These are phyloP conservation scores for Furcula furcula DNA, from an alignment of 2,888 invertebrate species.

Conservation along the genomic window DNA sequence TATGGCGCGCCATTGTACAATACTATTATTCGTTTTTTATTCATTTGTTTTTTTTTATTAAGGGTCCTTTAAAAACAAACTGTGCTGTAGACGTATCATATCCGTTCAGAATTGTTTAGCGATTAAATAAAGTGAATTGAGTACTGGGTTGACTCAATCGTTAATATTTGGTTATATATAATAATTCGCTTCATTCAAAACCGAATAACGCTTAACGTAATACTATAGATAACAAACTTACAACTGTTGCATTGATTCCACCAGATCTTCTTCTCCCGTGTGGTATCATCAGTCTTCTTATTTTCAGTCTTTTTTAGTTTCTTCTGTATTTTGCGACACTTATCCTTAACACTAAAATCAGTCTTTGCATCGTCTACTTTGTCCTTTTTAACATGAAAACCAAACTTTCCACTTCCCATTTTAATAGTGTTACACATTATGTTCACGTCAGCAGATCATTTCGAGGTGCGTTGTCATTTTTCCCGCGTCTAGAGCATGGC, in stretches of 20 bases:
- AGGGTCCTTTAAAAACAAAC: too few species aligned
- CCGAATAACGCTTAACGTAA: too few species aligned
- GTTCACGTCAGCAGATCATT: constrained; percentile 30
- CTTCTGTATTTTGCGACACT: constrained; percentile 71
- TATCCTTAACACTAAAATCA: constrained; percentile 77
- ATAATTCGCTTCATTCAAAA: too few species aligned
- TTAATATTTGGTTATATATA: too few species aligned
- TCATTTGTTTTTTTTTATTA: too few species aligned
- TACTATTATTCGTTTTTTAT: too few species aligned
- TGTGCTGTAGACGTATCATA: too few species aligned
- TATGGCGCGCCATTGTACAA: constrained; percentile 19
- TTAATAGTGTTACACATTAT: constrained; percentile 50
- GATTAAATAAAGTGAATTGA: too few species aligned
- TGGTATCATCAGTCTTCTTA: constrained; percentile 47
- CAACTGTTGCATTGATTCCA: constrained; percentile 77
- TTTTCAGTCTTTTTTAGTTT: constrained; percentile 77
- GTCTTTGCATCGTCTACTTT: constrained; percentile 66
- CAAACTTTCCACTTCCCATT: constrained; percentile 76
- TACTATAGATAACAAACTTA: constrained; percentile 56
- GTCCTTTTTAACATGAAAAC: constrained; percentile 65
- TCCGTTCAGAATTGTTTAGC: too few species aligned
- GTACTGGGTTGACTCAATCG: too few species aligned
- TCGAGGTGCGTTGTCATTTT: constrained; percentile 42
- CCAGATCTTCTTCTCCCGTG: constrained; percentile 74
- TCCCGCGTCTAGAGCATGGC: constrained; percentile 40